These are phyloP conservation scores for Varecia variegata DNA, from an alignment of 2,797 vertebrate genomes.

Conservation along the genomic window DNA sequence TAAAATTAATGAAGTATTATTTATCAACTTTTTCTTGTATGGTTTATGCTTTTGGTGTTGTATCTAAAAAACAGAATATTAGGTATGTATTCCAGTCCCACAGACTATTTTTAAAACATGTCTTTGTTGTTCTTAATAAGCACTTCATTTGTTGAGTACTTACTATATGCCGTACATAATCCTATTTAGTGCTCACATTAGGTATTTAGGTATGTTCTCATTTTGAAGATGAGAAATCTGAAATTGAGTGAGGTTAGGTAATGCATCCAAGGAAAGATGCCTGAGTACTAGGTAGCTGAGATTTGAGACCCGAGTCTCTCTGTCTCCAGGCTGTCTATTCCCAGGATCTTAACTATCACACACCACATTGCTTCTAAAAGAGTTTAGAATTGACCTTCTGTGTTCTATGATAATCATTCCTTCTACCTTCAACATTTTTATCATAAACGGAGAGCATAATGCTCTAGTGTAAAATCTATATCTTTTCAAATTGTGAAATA, in stretches of 20 bases:
- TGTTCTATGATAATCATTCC: neutral
- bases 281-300: neutral
- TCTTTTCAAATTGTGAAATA: neutral
- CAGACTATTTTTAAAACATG: neutral
- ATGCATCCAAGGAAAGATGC: neutral
- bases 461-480: neutral
- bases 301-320: neutral
- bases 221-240: neutral
- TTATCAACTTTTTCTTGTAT: neutral
- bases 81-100: neutral
- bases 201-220: neutral
- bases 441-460: neutral
- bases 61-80: neutral
- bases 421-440: neutral
- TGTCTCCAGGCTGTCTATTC: neutral
- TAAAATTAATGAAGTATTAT: neutral
- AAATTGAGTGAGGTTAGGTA: neutral
- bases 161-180: neutral
- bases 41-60: neutral
- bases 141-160: neutral
- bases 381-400: neutral
- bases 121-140: neutral
- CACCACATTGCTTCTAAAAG: neutral
- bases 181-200: neutral
- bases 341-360: neutral